A percentile compares a stretch with the other conserved stretches of the same genome.
phyloP scores from a whole-genome alignment of 2,888 invertebrate genomes.

The Rhaphigaster nebulosa region DNA sequence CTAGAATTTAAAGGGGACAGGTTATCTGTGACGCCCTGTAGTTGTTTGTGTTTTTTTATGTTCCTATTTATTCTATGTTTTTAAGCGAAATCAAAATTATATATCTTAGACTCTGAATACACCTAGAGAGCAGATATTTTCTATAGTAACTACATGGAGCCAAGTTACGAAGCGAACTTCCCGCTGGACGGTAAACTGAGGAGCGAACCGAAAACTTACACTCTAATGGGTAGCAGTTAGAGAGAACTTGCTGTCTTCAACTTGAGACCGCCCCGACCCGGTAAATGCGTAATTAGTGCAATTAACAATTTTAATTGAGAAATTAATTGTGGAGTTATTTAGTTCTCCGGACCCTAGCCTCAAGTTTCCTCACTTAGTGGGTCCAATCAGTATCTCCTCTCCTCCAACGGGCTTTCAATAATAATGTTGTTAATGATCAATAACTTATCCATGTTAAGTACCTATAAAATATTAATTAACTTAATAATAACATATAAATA shows the following conservation, averaged over 20 bases:
- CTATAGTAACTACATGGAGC: neutral
- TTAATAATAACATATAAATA: no score
- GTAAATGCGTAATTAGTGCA: conserved; percentile 25
- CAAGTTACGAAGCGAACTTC: neutral
- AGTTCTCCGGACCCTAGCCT: neutral
- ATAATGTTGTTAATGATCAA: neutral
- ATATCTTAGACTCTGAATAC: neutral
- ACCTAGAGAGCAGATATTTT: neutral
- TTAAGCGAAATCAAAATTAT: neutral
- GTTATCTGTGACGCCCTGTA: no score
- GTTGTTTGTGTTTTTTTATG: no score
- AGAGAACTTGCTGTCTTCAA: neutral
- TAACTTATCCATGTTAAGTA: neutral
- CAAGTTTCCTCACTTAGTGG: neutral
- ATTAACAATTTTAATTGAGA: conserved; percentile 42
- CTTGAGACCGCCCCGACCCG: neutral
- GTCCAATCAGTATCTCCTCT: neutral
- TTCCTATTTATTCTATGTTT: neutral
- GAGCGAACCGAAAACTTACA: conserved; percentile 1
- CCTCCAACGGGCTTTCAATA: no score
- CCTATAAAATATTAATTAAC: neutral
- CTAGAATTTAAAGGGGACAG: no score
- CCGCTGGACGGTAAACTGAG: neutral
- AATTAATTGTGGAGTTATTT: conserved; percentile 11
- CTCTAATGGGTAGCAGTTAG: conserved; percentile 34